Evolutionary conservation across 2,113 vertebrate genomes (phyloP).

Genomic region (Argyrosomus japonicus): DNA sequence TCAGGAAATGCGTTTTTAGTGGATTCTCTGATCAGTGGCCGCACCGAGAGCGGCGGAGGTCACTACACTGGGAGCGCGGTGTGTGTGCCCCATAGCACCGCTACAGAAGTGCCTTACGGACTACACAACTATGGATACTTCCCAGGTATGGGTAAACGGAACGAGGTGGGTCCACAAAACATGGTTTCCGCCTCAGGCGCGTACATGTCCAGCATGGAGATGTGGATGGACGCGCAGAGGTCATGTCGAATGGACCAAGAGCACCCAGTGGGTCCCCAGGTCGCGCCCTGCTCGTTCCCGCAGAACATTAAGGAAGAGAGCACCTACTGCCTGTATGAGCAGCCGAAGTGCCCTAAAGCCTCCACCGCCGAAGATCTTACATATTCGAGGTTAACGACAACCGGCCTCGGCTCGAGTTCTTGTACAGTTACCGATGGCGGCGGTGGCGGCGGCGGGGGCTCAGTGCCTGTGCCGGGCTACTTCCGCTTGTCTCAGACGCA

Average conservation of each 20-base stretch:
- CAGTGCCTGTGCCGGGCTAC: conserved; percentile 97
- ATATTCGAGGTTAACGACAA: conserved; percentile 87
- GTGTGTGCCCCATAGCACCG: conserved; percentile 89
- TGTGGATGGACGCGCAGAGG: conserved; percentile 95
- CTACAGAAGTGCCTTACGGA: conserved; percentile 94
- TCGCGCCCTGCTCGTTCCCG: conserved; percentile 93
- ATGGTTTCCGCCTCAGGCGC: conserved; percentile 87
- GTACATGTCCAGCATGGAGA: conserved; percentile 94
- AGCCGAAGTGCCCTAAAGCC: conserved; percentile 93
- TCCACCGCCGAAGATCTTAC: conserved; percentile 88
- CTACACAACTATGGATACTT: conserved; percentile 98
- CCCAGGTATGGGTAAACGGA: conserved; percentile 91
- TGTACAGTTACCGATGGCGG: conserved; percentile 83
- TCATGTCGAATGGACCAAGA: conserved; percentile 95
- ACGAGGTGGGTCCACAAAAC: conserved; percentile 88
- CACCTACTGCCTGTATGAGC: conserved; percentile 96
- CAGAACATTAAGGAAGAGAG: conserved; percentile 98
- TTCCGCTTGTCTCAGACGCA: conserved; percentile 99
- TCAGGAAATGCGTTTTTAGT: conserved; percentile 98
- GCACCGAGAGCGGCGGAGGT: conserved; percentile 88
- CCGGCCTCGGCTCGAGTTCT: conserved; percentile 87
- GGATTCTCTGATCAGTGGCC: conserved; percentile 97
- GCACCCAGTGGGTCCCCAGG: conserved; percentile 87
- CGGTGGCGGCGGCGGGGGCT: conserved; percentile 76
- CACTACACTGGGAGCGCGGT: conserved; percentile 91